Conservation (phyloP, 2,797 vertebrate genomes). For the Sciurus carolinensis region DNA sequence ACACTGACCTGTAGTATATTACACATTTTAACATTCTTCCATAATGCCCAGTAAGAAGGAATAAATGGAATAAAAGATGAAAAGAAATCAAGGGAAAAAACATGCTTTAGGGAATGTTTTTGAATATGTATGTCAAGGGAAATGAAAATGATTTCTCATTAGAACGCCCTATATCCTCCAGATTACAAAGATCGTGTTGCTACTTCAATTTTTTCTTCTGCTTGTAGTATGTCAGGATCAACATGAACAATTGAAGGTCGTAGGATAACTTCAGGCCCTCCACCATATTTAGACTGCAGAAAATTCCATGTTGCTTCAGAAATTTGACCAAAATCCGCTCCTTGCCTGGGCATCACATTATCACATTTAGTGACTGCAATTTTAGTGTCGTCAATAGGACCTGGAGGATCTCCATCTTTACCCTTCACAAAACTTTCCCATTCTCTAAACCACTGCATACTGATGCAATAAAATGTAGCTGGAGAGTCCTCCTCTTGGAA, state of each 20-base stretch:
- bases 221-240: constrained; percentile 92
- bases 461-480: constrained; percentile 98
- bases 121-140: constrained; percentile 83
- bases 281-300: constrained; percentile 96
- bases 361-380: constrained; percentile 96
- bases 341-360: constrained; percentile 95
- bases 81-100: constrained; percentile 82
- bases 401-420: constrained; percentile 96
- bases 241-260: constrained; percentile 93
- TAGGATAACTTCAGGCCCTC: constrained; percentile 96
- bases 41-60: constrained; percentile 88
- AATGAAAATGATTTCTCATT: constrained; percentile 90
- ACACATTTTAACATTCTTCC: constrained; percentile 85
- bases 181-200: constrained; percentile 95
- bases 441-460: constrained; percentile 99
- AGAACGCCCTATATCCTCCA: constrained; percentile 74
- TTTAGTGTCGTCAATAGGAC: constrained; percentile 97
- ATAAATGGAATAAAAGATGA: constrained; percentile 59
- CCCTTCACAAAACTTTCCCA: constrained; percentile 99
- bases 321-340: constrained; percentile 99
- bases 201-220: constrained; percentile 98
- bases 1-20: constrained; percentile 77
- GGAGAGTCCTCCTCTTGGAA: constrained; percentile 99
- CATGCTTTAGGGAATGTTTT: constrained; percentile 91
- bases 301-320: constrained; percentile 99